Conservation (phyloP, 2,113 vertebrate species). For the Carollia perspicillata region DNA sequence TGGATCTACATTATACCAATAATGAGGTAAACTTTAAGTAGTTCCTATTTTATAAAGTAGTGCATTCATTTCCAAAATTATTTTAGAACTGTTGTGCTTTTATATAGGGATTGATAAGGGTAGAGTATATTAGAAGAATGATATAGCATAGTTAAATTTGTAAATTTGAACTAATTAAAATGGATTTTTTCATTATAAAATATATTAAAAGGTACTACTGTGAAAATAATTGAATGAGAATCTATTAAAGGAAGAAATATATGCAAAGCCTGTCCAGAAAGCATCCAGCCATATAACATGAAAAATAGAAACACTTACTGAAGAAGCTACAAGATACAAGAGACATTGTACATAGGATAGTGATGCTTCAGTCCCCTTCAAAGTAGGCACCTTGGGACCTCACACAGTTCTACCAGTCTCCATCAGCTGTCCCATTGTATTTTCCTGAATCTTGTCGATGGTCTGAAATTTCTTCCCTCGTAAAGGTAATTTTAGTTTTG, state of each 20-base stretch:
- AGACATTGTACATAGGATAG: too few relatives aligned
- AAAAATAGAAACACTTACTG: too few relatives aligned
- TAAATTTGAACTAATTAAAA: slow-evolving; percentile 22
- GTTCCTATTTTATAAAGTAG: not conserved
- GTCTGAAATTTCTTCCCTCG: too few relatives aligned
- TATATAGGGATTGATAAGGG: not conserved
- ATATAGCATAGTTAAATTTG: not conserved
- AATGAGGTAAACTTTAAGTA: slow-evolving; percentile 89
- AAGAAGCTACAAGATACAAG: too few relatives aligned
- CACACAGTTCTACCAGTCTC: too few relatives aligned
- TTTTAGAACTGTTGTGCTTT: slow-evolving; percentile 22
- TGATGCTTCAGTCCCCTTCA: too few relatives aligned
- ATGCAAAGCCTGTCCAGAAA: not conserved
- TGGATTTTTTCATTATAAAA: not conserved
- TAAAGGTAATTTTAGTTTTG: too few relatives aligned
- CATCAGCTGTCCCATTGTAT: too few relatives aligned
- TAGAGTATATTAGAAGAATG: not conserved
- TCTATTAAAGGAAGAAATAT: not conserved
- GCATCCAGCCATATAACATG: too few relatives aligned
- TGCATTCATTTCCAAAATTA: not conserved
- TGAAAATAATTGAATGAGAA: not conserved
- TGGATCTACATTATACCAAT: slow-evolving; percentile 99
- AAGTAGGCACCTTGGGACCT: too few relatives aligned
- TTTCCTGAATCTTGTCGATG: too few relatives aligned
- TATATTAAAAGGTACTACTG: not conserved